phyloP scores from a whole-genome alignment of 2,113 vertebrate species.

The Crypturellus undulatus region DNA sequence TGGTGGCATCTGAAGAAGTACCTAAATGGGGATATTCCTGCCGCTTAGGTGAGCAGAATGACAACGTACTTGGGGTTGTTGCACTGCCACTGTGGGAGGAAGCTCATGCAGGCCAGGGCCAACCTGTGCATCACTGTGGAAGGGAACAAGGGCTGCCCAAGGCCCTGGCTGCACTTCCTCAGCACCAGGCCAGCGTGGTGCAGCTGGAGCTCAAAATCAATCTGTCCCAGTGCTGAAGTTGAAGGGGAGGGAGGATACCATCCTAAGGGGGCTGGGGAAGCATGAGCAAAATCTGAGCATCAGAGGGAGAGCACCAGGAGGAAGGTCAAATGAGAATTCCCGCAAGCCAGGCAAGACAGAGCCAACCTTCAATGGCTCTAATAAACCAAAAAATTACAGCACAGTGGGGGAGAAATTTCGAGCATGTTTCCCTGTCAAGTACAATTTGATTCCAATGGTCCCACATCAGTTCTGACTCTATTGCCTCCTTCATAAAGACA shows the following conservation, averaged over 20 bases:
- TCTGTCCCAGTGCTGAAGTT: background rate
- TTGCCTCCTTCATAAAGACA: conserved; percentile 15
- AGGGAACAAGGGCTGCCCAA: background rate
- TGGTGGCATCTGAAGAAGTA: background rate
- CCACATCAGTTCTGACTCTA: background rate
- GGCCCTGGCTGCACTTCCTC: background rate
- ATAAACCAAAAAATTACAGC: background rate
- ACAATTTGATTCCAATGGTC: background rate
- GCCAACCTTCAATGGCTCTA: background rate
- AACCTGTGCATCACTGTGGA: background rate
- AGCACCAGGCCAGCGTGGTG: background rate
- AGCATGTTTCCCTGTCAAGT: background rate
- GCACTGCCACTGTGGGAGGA: background rate
- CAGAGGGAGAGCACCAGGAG: background rate
- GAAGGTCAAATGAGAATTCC: background rate
- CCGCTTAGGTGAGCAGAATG: background rate
- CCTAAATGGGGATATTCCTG: background rate
- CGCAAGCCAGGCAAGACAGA: background rate
- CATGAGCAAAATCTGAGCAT: background rate
- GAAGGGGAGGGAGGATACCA: background rate
- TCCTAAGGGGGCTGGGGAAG: background rate
- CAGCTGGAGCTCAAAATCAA: background rate
- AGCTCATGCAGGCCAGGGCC: background rate
- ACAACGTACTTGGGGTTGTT: background rate
- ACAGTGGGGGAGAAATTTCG: background rate